Conservation (phyloP, 2,888 invertebrate genomes). For the Ganaspis brasiliensis region DNA sequence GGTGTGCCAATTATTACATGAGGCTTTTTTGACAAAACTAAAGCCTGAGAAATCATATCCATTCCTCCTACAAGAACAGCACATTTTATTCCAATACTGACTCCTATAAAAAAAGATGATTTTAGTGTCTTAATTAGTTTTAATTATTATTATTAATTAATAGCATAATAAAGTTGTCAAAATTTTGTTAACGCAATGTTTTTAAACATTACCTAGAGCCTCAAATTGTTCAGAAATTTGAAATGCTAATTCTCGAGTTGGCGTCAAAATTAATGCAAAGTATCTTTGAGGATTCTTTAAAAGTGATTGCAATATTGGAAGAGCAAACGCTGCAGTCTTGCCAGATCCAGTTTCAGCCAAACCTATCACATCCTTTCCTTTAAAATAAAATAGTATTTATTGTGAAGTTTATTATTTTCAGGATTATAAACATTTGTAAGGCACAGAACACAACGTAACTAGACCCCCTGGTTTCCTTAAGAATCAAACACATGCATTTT, state of each 20-base stretch:
- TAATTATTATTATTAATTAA: background rate
- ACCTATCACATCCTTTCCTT: conserved; percentile 91
- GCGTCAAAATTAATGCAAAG: conserved; percentile 96
- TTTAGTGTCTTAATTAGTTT: too few species aligned
- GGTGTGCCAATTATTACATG: conserved; percentile 99
- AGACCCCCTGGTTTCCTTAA: too few species aligned
- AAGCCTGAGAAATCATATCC: conserved; percentile 97
- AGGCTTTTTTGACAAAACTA: conserved; percentile 96
- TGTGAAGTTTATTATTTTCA: too few species aligned
- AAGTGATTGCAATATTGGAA: conserved; percentile 96
- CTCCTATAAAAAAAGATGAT: conserved; percentile 84
- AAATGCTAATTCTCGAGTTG: conserved; percentile 98
- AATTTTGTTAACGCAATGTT: background rate
- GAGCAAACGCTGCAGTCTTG: conserved; percentile 98
- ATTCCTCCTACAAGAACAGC: conserved; percentile 99
- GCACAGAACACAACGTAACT: too few species aligned
- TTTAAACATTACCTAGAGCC: conserved; percentile 88
- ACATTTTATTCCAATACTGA: conserved; percentile 96
- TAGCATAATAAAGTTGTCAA: too few species aligned
- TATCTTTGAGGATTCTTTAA: conserved; percentile 96
- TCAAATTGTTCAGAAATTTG: conserved; percentile 99
- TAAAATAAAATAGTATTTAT: too few species aligned
- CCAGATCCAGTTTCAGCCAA: conserved; percentile 95
- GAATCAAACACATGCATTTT: too few species aligned
- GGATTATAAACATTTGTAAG: too few species aligned